These are phyloP conservation scores for Bimastos eiseni DNA, from an alignment of 2,888 invertebrate genomes.

Conservation along the genomic window DNA sequence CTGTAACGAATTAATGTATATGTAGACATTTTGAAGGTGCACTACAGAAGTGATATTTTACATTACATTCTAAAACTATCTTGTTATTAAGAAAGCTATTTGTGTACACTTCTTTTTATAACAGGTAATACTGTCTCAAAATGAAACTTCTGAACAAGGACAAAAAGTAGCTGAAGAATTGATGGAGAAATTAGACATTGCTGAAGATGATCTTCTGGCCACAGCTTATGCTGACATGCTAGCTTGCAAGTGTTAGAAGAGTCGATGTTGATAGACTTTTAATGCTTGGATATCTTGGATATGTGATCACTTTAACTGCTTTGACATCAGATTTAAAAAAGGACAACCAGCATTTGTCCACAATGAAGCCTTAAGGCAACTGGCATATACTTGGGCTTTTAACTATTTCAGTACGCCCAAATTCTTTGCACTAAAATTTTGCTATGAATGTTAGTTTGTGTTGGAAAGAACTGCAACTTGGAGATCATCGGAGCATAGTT, in stretches of 20 bases:
- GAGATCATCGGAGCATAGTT: not conserved
- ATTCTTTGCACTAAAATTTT: not conserved
- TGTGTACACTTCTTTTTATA: constrained; percentile 43
- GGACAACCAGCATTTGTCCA: not conserved
- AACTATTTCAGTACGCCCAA: not conserved
- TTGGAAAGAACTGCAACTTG: not conserved
- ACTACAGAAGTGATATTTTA: not conserved
- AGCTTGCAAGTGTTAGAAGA: not conserved
- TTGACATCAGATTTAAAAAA: not conserved
- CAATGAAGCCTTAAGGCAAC: not conserved
- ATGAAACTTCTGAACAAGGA: constrained; percentile 73
- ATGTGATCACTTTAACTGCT: not conserved
- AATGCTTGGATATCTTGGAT: too few relatives aligned
- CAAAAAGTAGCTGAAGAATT: constrained; percentile 73
- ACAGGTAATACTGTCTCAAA: constrained; percentile 71
- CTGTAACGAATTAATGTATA: too few relatives aligned
- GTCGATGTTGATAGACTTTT: not conserved
- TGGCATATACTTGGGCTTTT: not conserved
- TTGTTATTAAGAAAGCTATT: not conserved
- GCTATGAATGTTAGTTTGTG: not conserved
- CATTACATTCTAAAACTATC: not conserved
- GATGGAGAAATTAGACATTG: constrained; percentile 71
- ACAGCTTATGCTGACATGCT: constrained; percentile 79
- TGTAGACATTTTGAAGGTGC: not conserved
- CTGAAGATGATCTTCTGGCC: constrained; percentile 70